Percentiles rank a stretch among this genome's conserved stretches.
Evolutionary conservation across 1,140 invertebrate genomes (phyloP).

Genomic region (Agrypnia vestita): DNA sequence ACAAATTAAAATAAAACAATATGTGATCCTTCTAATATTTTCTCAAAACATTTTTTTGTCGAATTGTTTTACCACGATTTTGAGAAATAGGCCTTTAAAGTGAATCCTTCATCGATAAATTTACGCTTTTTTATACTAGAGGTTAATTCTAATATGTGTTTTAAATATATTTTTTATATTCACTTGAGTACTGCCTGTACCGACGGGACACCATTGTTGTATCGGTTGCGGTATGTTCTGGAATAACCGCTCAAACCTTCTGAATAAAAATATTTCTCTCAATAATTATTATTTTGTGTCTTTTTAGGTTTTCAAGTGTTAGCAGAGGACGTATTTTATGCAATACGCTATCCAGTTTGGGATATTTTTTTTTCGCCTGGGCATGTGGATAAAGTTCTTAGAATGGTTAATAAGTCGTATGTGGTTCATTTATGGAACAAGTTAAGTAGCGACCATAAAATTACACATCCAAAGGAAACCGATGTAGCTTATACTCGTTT

Average conservation of each 20-base stretch:
- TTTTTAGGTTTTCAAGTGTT: conserved; percentile 5
- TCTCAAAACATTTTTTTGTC: no score
- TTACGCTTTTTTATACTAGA: no score
- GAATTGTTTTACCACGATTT: no score
- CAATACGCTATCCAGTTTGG: not conserved
- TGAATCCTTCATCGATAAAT: no score
- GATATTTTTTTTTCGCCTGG: not conserved
- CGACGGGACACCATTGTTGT: no score
- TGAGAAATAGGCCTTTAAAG: no score
- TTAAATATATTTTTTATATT: no score
- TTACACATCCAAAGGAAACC: not conserved
- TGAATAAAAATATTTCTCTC: not conserved
- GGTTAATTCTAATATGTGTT: no score
- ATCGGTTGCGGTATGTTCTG: no score
- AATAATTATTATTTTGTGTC: not conserved
- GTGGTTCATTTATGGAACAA: conserved; percentile 10
- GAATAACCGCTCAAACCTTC: not conserved
- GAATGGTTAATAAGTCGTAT: not conserved
- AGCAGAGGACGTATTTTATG: not conserved
- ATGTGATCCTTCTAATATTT: no score
- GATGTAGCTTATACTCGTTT: not conserved
- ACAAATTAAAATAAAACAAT: no score
- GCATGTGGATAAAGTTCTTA: not conserved
- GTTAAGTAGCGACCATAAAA: not conserved
- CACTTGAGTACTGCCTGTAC: no score